These are phyloP conservation scores for Leptopilina myrica DNA, from an alignment of 2,888 invertebrate genomes.

Conservation along the genomic window DNA sequence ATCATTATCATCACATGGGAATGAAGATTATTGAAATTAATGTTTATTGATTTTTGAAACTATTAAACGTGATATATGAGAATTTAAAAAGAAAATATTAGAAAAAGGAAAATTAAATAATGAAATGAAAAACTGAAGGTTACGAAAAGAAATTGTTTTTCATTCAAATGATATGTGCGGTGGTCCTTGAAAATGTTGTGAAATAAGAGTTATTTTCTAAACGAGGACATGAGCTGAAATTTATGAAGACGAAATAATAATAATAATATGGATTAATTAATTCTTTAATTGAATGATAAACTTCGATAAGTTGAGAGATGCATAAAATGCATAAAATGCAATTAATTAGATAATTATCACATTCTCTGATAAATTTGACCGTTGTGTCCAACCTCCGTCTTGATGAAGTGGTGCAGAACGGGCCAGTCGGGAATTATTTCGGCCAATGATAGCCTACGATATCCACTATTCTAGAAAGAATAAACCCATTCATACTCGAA, in stretches of 20 bases:
- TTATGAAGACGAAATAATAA: background rate
- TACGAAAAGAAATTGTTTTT: conserved; percentile 12
- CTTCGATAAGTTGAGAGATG: conserved; percentile 12
- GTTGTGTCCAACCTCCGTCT: conserved; percentile 87
- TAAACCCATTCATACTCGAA: conserved; percentile 32
- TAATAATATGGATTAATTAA: conserved; percentile 2
- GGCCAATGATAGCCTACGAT: conserved; percentile 92
- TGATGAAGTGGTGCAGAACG: conserved; percentile 88
- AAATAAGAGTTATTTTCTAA: conserved; percentile 16
- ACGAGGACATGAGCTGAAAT: conserved; percentile 27
- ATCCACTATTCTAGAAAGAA: conserved; percentile 71
- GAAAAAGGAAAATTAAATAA: background rate
- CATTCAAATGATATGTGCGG: background rate
- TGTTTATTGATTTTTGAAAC: background rate
- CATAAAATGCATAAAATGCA: conserved; percentile 14
- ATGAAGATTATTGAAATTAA: conserved; percentile 10
- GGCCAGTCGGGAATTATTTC: conserved; percentile 99
- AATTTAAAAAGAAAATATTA: background rate
- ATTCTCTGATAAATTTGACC: conserved; percentile 19
- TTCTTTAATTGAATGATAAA: background rate
- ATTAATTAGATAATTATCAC: conserved; percentile 16
- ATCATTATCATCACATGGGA: background rate
- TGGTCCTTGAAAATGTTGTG: conserved; percentile 16
- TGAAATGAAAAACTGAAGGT: background rate
- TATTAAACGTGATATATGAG: background rate